Evolutionary conservation across 1,140 invertebrate genomes (phyloP), one percentile per base, ranked within the genome.

Genomic region (Drosophila willistoni): DNA sequence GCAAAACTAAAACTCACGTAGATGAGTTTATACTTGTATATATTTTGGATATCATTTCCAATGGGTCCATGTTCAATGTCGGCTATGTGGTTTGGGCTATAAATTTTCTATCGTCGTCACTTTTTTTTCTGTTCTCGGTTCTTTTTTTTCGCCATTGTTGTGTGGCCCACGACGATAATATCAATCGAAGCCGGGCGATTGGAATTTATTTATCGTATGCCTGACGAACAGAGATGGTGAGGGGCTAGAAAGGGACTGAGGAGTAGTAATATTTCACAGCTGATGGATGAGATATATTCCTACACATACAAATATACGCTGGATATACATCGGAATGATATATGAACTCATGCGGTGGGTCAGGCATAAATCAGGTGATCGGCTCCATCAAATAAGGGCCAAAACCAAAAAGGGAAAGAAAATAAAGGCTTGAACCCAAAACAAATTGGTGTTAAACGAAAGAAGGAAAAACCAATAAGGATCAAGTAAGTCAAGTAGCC

Each of bases 151-250:
- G 83, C 76, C 83, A 86, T 86, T 86, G 82, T 86, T 51, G 83
- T 86, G 76, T 68, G 82, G 79, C 83, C 81, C 64, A 67, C 79
- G 83, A 86, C 83, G 83, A 86, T 86, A 86, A 83, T 86, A 86
- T 86, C 73, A 76, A 51, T 68, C 64, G 73, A 34, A 54, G 44
- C 42, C 64, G 83, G 76, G 77, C 76, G 70, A 34, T 57, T 73
- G 83, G 83, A 86, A 87, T 86, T 86, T 86, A 86, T 86, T 84
- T 51, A 51, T 51, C 44, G 44, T 51, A 59, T 72, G 76, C 83
- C 79, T 51, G 44, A 51, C n/a, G 44, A n/a, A 51, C 17, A 22
- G 44, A 77, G 77, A 69, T 87, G 79, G 67, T 36, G 73, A 77
- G 57, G 78, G 59, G 57, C 12, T 39, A 12, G 10, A 39, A 39